Evolutionary conservation across 2,888 invertebrate species (phyloP).

Genomic region (Volucella zonaria): DNA sequence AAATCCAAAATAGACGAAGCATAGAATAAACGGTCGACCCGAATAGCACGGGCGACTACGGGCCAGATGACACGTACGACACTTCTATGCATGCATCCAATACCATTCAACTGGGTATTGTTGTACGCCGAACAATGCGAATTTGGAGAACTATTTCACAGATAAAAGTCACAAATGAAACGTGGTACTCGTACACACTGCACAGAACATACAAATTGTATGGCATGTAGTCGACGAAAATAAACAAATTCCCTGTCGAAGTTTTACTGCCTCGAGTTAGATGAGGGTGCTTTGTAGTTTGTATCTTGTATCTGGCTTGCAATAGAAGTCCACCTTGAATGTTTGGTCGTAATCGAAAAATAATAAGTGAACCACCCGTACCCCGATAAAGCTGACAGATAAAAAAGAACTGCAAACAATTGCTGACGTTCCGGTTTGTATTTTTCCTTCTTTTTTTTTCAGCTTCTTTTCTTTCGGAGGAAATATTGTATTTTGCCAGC

Average conservation of each 20-base stretch:
- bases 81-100: conserved; percentile 19
- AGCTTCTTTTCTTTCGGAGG: conserved; percentile 8
- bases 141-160: conserved; percentile 23
- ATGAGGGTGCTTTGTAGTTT: conserved; percentile 11
- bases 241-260: background rate
- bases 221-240: background rate
- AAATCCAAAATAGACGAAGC: conserved; percentile 55
- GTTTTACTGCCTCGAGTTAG: too few relatives aligned
- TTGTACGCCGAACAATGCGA: conserved; percentile 31
- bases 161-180: conserved; percentile 39
- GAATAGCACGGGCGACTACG: conserved; percentile 5
- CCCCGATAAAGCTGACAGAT: conserved; percentile 26
- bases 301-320: conserved; percentile 7
- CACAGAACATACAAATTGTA: background rate
- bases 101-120: background rate
- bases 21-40: conserved; percentile 44
- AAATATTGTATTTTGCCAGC: conserved; percentile 29
- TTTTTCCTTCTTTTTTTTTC: too few relatives aligned
- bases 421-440: conserved; percentile 17
- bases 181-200: background rate
- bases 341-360: conserved; percentile 13
- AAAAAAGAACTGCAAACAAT: conserved; percentile 4
- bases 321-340: conserved; percentile 37
- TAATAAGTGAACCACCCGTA: conserved; percentile 25
- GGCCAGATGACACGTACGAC: conserved; percentile 36